Conservation (phyloP, 2,113 vertebrate species). For the Pogona vitticeps region DNA sequence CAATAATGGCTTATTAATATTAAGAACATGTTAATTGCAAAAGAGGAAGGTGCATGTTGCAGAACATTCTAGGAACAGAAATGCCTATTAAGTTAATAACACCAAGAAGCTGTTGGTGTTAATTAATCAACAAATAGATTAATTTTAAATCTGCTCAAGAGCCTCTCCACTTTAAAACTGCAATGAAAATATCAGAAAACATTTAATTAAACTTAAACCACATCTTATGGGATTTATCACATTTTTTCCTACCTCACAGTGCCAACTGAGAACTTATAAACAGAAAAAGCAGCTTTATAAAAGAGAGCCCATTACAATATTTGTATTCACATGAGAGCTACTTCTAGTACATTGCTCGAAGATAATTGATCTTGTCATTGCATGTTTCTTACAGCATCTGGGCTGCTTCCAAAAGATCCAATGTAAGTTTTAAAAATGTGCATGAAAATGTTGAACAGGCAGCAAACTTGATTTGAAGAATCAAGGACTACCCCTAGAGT, state of each 20-base stretch:
- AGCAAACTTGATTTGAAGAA: background rate
- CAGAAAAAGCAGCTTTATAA: conserved; percentile 1
- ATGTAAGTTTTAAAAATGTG: background rate
- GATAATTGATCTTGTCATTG: background rate
- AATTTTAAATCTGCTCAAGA: background rate
- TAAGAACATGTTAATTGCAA: conserved; percentile 15
- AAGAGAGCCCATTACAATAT: background rate
- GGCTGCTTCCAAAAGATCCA: background rate
- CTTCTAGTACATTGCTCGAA: background rate
- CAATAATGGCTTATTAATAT: conserved; percentile 50
- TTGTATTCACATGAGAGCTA: background rate
- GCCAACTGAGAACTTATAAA: conserved; percentile 17
- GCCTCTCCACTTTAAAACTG: background rate
- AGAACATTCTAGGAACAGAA: conserved; percentile 43
- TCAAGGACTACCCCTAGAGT: too few species aligned
- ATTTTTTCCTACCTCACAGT: conserved; percentile 31
- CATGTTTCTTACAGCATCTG: background rate
- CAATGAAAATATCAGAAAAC: conserved; percentile 18
- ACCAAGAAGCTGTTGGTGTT: background rate
- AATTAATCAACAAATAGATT: background rate
- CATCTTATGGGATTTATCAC: background rate
- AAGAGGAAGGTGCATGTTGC: conserved; percentile 23
- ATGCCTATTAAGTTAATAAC: conserved; percentile 19
- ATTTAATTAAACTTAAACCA: conserved; percentile 1
- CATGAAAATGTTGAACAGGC: background rate